phyloP scores from a whole-genome alignment of 2,888 invertebrate genomes.

The Tetropium fuscum region DNA sequence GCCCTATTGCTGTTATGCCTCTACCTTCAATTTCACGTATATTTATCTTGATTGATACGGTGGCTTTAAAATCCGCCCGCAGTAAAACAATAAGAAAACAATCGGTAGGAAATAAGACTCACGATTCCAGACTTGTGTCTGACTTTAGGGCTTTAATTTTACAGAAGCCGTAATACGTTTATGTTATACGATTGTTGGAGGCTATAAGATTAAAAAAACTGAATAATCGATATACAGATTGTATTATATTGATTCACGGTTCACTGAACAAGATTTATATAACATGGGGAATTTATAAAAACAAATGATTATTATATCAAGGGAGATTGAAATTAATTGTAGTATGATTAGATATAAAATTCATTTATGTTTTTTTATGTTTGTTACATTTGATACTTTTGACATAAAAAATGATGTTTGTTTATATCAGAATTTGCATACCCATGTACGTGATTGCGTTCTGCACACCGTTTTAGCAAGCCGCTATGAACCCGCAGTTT shows the following conservation, averaged over 20 bases:
- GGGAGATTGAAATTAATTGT: constrained; percentile 1
- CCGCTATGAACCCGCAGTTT: too few relatives aligned
- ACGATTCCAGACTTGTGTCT: constrained; percentile 30
- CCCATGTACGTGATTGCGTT: too few relatives aligned
- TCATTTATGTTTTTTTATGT: constrained; percentile 2
- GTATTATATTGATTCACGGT: constrained; percentile 31
- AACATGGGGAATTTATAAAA: constrained; percentile 18
- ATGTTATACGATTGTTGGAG: constrained; percentile 19
- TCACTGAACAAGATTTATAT: constrained; percentile 13
- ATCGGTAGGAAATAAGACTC: constrained; percentile 35
- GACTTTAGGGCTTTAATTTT: constrained; percentile 35
- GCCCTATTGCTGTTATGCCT: constrained; percentile 9
- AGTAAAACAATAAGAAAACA: constrained; percentile 37
- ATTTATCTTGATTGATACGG: constrained; percentile 41
- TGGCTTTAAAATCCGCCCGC: constrained; percentile 25
- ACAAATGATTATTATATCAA: constrained; percentile 14
- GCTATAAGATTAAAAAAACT: constrained; percentile 5
- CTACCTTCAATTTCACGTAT: constrained; percentile 38
- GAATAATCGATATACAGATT: constrained; percentile 21
- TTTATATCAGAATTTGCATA: too few relatives aligned
- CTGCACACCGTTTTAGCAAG: too few relatives aligned
- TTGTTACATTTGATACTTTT: not conserved
- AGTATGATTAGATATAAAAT: constrained; percentile 11
- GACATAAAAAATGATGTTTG: too few relatives aligned
- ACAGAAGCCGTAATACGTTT: constrained; percentile 36